Evolutionary conservation across 2,888 invertebrate genomes (phyloP), one percentile per base, ranked within the genome.

Genomic region (Ephialtes manifestator): DNA sequence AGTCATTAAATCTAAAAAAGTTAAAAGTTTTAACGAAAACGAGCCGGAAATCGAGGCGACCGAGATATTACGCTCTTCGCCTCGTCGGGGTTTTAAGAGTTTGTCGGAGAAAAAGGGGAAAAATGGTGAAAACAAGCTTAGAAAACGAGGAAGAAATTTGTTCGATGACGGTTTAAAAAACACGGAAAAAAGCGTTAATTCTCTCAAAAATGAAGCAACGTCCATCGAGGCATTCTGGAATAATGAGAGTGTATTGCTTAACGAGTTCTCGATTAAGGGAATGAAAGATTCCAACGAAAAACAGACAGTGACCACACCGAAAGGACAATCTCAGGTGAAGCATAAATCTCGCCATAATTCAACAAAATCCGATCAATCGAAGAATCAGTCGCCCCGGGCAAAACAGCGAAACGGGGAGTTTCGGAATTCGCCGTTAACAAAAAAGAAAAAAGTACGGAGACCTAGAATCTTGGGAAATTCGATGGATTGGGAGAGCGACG

Each of bases 401-500:
- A 35, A 48, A 11, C 11, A 60, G 48, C 68, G 8, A 13, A 75
- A 70, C 1, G 24, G 11, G 8, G 31, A 51, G 48, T n/a, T 55
- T 10, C 28, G 35, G 11, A 20, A 11, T 7, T 13, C 28, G 13
- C 53, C 20, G 10, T 1, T n/a, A 11, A 11, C 43, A 4, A 39
- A 13, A 31, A 84, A 20, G 39, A 76, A 63, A 58, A 83, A 58
- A 18, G 0, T 18, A 11, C 67, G 71, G 28, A 74, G 43, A 43
- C 53, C 67, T 8, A 81, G 28, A 48, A 63, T 81, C 31, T 15
- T 72, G 15, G 72, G 68, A 15, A 78, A 55, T 24, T 18, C 53
- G 18, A 74, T 46, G 0, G 72, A 74, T 7, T 74, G 48, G 20
- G 72, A 81, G 35, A 43, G 67, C 7, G 77, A 77, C 11, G 77